These are phyloP conservation scores for Sebastolobus altivelis DNA, from an alignment of 2,797 vertebrate species.

Conservation along the genomic window DNA sequence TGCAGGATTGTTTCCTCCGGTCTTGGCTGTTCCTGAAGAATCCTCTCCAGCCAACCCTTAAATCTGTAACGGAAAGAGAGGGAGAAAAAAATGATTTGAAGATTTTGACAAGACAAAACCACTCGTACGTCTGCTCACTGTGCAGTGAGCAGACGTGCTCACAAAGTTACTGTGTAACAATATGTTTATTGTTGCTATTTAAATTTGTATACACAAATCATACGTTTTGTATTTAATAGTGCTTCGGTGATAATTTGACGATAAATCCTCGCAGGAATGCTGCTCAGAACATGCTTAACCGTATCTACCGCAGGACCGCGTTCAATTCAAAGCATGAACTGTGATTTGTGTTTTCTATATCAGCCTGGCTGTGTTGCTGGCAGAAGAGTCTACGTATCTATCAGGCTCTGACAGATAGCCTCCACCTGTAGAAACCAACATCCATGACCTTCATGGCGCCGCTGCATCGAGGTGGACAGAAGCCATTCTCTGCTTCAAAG, in stretches of 20 bases:
- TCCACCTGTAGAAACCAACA: slow-evolving; percentile 56
- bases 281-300: neutral
- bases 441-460: slow-evolving; percentile 67
- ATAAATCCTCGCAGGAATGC: neutral
- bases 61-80: slow-evolving; percentile 10
- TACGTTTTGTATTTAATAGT: neutral
- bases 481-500: slow-evolving; percentile 82
- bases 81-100: neutral
- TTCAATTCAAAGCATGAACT: slow-evolving; percentile 33
- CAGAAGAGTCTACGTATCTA: slow-evolving; percentile 56
- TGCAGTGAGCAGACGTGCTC: neutral
- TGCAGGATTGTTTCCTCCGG: slow-evolving; percentile 32
- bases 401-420: slow-evolving; percentile 66
- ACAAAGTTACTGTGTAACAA: neutral
- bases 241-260: neutral
- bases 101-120: slow-evolving; percentile 11
- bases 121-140: neutral
- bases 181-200: neutral
- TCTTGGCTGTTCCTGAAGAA: slow-evolving; percentile 25
- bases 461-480: slow-evolving; percentile 69
- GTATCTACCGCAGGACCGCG: slow-evolving; percentile 3
- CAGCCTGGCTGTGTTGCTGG: slow-evolving; percentile 19
- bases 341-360: slow-evolving; percentile 45
- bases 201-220: neutral
- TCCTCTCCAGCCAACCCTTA: slow-evolving; percentile 18